Evolutionary conservation across 2,888 invertebrate species (phyloP), one percentile per base, ranked within the genome.

Genomic region (Therioaphis trifolii): DNA sequence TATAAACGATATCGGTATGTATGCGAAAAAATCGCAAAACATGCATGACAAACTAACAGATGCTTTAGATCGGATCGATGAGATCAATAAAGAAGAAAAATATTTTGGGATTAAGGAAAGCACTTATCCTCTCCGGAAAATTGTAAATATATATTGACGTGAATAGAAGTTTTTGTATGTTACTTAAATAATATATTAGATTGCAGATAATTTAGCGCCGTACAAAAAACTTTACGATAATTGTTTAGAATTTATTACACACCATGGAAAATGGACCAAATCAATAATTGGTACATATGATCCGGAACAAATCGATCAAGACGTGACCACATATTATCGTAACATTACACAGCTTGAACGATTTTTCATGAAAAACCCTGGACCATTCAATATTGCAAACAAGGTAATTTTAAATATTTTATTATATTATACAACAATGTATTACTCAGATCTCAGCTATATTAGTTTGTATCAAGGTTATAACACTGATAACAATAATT

Each of bases 21-120:
- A 98, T 88, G 92, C 95, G 72, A 92, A 93, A 75, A 94, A 95
- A 86, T 95, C 97, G 0, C 92, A 91, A 18, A 91, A 92, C 63
- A 89, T 98, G 46, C 95, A 97, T 88, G 91, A 88, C 88, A 91
- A 93, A 88, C 90, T 96, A 85, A 89, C 93, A 63, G 88, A 90
- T 5, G 97, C 96, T 3, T 92, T 96, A 89, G 91, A 92, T 63
- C 93, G 91, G 85, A 96, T 97, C 85, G 95, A 96, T 87, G 92
- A 92, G 84, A 96, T 98, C 87, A 98, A 98, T 88, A 94, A 93
- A 88, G 98, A 98, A 88, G 98, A 98, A 88, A 90, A 91, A 43
- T 92, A 96, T 21, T 98, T 94, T 88, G 95, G 94, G 12, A 97
- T 95, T 92, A 94, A 96, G 87, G 88, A 93, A 14, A 96, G 97